Base-by-base conservation (phyloP, 2,113 vertebrate species). In the Balaeniceps rex region DNA sequence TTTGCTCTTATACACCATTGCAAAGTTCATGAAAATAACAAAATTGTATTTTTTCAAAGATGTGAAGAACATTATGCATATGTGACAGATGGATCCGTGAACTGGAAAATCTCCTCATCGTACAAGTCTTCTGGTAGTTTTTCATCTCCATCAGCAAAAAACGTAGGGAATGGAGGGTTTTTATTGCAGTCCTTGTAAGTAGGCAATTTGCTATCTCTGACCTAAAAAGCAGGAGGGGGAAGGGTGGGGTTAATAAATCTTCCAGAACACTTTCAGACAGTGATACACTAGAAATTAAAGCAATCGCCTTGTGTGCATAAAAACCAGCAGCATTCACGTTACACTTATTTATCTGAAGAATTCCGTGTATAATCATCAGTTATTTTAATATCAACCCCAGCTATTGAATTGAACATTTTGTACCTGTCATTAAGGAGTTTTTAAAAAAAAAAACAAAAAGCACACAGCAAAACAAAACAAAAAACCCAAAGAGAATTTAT, bases 111-210 rank as follows among this genome's bases (percentile, higher is more conserved):
- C 29, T 98, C 91, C 4, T 99, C 97, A 28, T 99, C 99, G 12
- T 98, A 99, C 81, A 99, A 94, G 89, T 99, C 99, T 96, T 99
- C 99, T 10, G 99, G 98, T 13, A 99, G 98, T 25, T 99, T 83
- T 51, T 98, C 98, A 4, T 99, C 99, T 71, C 98, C 99, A 92
- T 99, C 99, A 60, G 98, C 98, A 94, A 99, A 99, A 96, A 98
- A 99, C 0, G 99, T 99, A 57, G 99, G 99, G 92, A 99, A 99
- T 0, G 99, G 99, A 24, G 98, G 98, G 55, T 95, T 98, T 96
- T 98, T 98, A 94, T 98, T 94, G 15, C 97, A 93, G 79, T 98
- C 94, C 38, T 86, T 97, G 87, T 97, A 97, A 33, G 51, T 90
- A 11, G 98, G 98, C 68, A 99, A 96, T 7, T 54, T 19, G 13